Base-by-base conservation (phyloP, 1,140 invertebrate genomes). In the Helicoverpa zea region DNA sequence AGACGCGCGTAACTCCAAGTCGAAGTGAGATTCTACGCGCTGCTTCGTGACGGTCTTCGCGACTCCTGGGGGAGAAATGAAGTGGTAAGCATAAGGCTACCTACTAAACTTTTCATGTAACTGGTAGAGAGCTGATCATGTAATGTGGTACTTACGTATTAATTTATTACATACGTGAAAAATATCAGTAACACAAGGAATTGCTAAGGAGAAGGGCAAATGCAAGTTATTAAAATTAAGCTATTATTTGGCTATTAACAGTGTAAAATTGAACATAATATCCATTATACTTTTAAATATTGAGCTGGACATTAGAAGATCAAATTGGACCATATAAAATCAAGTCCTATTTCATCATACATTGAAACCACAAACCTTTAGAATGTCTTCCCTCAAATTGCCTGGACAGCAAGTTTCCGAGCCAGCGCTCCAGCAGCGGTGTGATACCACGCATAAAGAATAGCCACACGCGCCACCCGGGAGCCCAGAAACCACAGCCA, bases 31-130 rank as follows among this genome's bases (percentile, higher is more conserved):
- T 89, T 99, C 99, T 0, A 99, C 99, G 88, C 99, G 96, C 94
- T 99, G 99, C 92, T 99, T 99, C 0, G 99, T 99, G 0, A 99
- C 99, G 3, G 99, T 99, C 95, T 99, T 99, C 0, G 99, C 99
- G 10, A 99, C 99, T 75, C 97, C 94, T 95, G 54, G 29, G 0
- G 2, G 2, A 16, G 30, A 13, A 59, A 13, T 12, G 68, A 18
- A 30, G 61, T 63, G 18, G 61, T 54, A 23, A 49, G 23, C 29
- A 12, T 23, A 11, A n/a, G n/a, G n/a, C n/a, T n/a, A n/a, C n/a
- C n/a, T n/a, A n/a, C n/a, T n/a, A n/a, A n/a, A n/a, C n/a, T n/a
- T n/a, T n/a, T n/a, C n/a, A n/a, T n/a, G n/a, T n/a, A n/a, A n/a
- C n/a, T n/a, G n/a, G n/a, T n/a, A n/a, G n/a, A n/a, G n/a, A n/a